These are phyloP conservation scores for Ectropis crepuscularia DNA, from an alignment of 2,888 invertebrate species.

Conservation along the genomic window DNA sequence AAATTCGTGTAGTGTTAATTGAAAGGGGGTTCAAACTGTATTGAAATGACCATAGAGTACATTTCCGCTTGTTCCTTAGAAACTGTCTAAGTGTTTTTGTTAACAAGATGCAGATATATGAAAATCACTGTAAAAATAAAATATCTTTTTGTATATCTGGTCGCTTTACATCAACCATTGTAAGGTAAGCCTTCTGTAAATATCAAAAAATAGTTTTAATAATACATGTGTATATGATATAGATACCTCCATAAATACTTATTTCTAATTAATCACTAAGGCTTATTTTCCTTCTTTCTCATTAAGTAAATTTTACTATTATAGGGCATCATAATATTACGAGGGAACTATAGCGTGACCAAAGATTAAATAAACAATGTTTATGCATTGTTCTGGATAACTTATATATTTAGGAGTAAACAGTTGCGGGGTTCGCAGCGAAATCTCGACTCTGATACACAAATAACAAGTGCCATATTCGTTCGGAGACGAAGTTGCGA, in stretches of 20 bases:
- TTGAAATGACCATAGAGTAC: constrained; percentile 26
- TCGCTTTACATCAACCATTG: constrained; percentile 29
- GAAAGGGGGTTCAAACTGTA: constrained; percentile 34
- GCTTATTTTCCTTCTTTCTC: constrained; percentile 33
- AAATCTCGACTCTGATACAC: constrained; percentile 29
- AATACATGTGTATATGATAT: constrained; percentile 42
- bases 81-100: constrained; percentile 17
- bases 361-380: constrained; percentile 30
- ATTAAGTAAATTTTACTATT: constrained; percentile 31
- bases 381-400: constrained; percentile 82
- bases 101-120: constrained; percentile 19
- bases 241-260: constrained; percentile 36
- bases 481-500: constrained; percentile 24
- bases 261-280: constrained; percentile 37
- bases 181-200: constrained; percentile 42
- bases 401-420: constrained; percentile 78
- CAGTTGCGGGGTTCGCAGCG: constrained; percentile 42
- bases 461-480: constrained; percentile 26
- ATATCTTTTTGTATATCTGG: constrained; percentile 24
- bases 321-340: constrained; percentile 27
- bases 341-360: constrained; percentile 29
- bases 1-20: constrained; percentile 32
- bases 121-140: constrained; percentile 17
- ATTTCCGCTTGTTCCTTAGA: constrained; percentile 41
- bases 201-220: constrained; percentile 41